A percentile compares a stretch with the other conserved stretches of the same genome.
Conservation (phyloP, 2,888 invertebrate genomes). For the Desoria tigrina region DNA sequence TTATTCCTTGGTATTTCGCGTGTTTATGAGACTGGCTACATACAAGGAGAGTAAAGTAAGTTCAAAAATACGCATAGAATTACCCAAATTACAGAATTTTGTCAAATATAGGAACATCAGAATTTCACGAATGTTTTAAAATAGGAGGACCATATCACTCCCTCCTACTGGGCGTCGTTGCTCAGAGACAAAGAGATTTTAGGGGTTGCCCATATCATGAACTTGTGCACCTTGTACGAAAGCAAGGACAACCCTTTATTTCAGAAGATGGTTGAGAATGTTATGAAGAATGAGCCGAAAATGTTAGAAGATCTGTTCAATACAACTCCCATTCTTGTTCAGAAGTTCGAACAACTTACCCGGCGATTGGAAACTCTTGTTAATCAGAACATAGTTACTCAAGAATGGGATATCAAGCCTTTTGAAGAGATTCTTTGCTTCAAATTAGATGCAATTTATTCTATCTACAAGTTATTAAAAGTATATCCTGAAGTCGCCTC, state of each 20-base stretch:
- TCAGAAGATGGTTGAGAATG: constrained; percentile 65
- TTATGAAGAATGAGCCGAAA: constrained; percentile 68
- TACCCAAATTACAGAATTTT: constrained; percentile 24
- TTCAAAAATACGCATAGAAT: no score
- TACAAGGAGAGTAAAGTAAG: constrained; percentile 73
- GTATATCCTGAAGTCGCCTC: constrained; percentile 63
- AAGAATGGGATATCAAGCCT: constrained; percentile 39
- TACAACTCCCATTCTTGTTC: constrained; percentile 50
- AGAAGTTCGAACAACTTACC: constrained; percentile 37
- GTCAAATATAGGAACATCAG: neutral
- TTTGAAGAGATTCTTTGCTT: constrained; percentile 70
- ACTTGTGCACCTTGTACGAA: constrained; percentile 74
- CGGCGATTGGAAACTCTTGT: constrained; percentile 32
- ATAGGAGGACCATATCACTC: constrained; percentile 65
- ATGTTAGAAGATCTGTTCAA: constrained; percentile 64
- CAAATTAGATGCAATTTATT: constrained; percentile 69
- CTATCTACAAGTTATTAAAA: constrained; percentile 69
- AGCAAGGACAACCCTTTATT: constrained; percentile 66
- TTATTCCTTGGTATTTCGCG: constrained; percentile 65
- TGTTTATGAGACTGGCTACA: constrained; percentile 75
- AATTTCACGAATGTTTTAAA: neutral
- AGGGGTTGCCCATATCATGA: constrained; percentile 79
- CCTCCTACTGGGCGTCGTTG: constrained; percentile 67
- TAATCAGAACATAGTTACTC: neutral
- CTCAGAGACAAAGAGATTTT: constrained; percentile 77